Evolutionary conservation across 2,888 invertebrate genomes (phyloP), one percentile per base, ranked within the genome.

Genomic region (Polietes domitor): DNA sequence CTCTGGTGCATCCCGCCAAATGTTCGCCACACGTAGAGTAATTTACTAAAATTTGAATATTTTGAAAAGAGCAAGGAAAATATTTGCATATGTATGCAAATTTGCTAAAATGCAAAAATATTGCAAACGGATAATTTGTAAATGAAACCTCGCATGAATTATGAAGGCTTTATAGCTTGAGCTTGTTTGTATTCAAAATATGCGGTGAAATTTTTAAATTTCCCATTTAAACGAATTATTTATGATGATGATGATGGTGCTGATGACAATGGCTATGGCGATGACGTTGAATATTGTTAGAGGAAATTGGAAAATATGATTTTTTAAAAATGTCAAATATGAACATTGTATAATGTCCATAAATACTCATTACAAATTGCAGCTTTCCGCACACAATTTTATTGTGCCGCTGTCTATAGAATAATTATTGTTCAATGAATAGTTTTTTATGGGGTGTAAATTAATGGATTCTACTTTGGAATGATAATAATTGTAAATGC

Each of bases 271-370:
- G 32, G 37, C 50, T 6, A 63, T 58, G 58, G 74, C 77, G 74
- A 71, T 41, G 50, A 73, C 76, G 65, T 37, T 50, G 79, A 68
- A 47, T 55, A 55, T 21, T 55, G 17, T 21, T 21, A 37, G 17
- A 21, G 55, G 5, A 55, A 55, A 55, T 55, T 55, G 55, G 55
- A 10, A 19, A 55, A 55, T 55, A 21, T 55, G 19, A 55, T 55
- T 6, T 55, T 55, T 47, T 47, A 47, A 47, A 15, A n/a, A 47
- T 47, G n/a, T 37, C 7, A 37, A 37, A 37, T 37, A 37, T 37
- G 37, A 37, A 37, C 37, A 37, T n/a, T n/a, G n/a, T n/a, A n/a
- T n/a, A n/a, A 3, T 10, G 37, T 37, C 4, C 37, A 9, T 37
- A 37, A 37, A 37, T 3, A 37, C 12, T 7, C 37, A 9, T 10